Base-by-base conservation (phyloP, 1,140 invertebrate species). In the Tetramorium simillimum region DNA sequence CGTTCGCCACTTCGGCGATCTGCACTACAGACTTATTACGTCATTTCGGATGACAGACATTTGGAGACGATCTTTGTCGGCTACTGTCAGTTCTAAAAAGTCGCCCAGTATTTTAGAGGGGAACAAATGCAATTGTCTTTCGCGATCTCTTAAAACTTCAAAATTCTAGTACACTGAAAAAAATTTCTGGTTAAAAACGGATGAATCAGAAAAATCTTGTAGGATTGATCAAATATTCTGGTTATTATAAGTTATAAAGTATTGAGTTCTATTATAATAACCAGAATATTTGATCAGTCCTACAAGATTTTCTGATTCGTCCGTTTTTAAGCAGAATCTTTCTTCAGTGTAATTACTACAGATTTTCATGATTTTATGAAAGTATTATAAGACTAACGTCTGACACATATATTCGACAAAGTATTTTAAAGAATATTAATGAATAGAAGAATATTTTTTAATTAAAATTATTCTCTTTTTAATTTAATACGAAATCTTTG, bases 21-120 rank as follows among this genome's bases (percentile, higher is more conserved):
- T 21, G 53, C 62, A 4, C 18, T n/a, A 72, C 56, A 65, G 56
- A 70, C 56, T 58, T 62, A 63, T 88, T 81, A 33, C 69, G 80
- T 9, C 80, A 62, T 84, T 75, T 84, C 56, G 67, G 40, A 69
- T 28, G 33, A 21, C 24, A 9, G 33, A 72, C n/a, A 82, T 12
- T 18, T 33, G 51, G 24, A 43, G 24, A 46, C 33, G 37, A 82
- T 33, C 67, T 82, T 72, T 58, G 65, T 56, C 51, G 69, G 40
- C 40, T 73, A 33, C 33, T 33, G 3, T 33, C 33, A 33, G 16
- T 12, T 60, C 21, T 46, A 63, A n/a, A 51, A 18, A n/a, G 33
- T 33, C 65, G 46, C n/a, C 28, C 40, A 43, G 33, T 56, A n/a
- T 65, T 40, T 53, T 18, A 24, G 46, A 12, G 51, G 33, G 14